phyloP scores from a whole-genome alignment of 2,888 invertebrate species.

The Melikaiella ostensackeni region DNA sequence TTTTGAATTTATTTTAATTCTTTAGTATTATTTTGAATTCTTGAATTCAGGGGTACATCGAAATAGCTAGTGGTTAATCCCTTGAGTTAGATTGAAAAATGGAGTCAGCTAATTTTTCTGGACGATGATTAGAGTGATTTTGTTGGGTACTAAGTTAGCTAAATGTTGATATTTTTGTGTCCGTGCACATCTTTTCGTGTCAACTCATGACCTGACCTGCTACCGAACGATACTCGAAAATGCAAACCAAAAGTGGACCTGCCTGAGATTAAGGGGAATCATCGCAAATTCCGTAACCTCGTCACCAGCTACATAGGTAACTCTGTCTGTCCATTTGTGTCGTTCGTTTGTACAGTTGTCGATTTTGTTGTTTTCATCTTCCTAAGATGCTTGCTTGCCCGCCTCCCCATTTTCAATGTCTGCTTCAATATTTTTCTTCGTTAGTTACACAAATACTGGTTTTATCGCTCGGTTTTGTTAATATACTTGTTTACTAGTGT shows the following conservation, averaged over 20 bases:
- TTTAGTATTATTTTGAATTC: too few species aligned
- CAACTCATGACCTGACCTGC: slow-evolving; percentile 73
- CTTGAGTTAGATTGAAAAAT: slow-evolving; percentile 39
- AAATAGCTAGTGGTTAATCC: too few species aligned
- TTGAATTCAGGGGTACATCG: too few species aligned
- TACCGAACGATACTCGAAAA: slow-evolving; percentile 70
- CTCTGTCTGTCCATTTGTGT: slow-evolving; percentile 69
- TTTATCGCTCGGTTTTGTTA: slow-evolving; percentile 21
- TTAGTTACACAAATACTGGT: neutral
- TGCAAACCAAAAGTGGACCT: slow-evolving; percentile 89
- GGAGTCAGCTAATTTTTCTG: slow-evolving; percentile 37
- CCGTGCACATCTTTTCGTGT: slow-evolving; percentile 77
- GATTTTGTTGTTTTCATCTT: slow-evolving; percentile 57
- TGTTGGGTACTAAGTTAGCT: slow-evolving; percentile 63
- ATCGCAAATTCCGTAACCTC: slow-evolving; percentile 99
- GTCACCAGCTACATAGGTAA: slow-evolving; percentile 99
- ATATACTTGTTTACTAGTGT: neutral
- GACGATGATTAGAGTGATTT: slow-evolving; percentile 16
- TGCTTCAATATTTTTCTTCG: slow-evolving; percentile 20
- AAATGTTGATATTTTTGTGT: slow-evolving; percentile 77
- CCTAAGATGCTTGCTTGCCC: slow-evolving; percentile 41
- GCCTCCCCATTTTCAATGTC: slow-evolving; percentile 28
- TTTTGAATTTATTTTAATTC: too few species aligned
- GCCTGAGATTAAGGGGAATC: slow-evolving; percentile 98
- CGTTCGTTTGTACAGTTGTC: slow-evolving; percentile 51